Conservation (phyloP, 1,140 invertebrate species). For the Dryas iulia region DNA sequence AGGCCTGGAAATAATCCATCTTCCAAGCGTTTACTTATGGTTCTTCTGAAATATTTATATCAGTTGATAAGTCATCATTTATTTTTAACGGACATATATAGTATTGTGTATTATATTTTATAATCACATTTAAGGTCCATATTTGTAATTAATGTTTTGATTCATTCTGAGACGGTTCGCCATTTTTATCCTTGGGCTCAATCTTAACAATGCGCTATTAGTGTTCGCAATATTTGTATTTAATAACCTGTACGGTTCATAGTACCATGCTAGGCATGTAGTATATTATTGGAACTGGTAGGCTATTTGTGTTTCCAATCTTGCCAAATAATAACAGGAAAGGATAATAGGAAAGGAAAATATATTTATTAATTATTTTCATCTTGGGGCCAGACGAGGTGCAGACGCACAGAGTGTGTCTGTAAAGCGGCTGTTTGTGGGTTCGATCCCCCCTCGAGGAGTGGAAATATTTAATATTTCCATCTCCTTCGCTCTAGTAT, state of each 20-base stretch:
- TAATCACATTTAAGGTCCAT: conserved; percentile 2
- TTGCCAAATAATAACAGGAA: neutral
- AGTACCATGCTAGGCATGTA: neutral
- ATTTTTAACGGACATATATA: neutral
- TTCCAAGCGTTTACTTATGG: too few relatives aligned
- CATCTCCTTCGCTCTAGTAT: too few relatives aligned
- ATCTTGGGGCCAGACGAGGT: too few relatives aligned
- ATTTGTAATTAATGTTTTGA: conserved; percentile 1
- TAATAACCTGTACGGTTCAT: neutral
- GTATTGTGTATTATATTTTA: neutral
- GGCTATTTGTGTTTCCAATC: neutral
- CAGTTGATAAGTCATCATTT: neutral
- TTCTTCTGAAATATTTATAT: too few relatives aligned
- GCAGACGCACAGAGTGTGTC: too few relatives aligned
- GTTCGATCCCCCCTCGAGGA: too few relatives aligned
- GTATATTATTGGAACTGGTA: neutral
- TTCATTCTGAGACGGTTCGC: neutral
- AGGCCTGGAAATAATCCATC: too few relatives aligned
- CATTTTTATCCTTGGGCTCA: conserved; percentile 7
- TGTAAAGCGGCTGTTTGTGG: too few relatives aligned
- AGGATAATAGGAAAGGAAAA: too few relatives aligned
- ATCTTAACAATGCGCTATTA: conserved; percentile 12
- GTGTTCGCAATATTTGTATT: neutral
- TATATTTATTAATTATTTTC: too few relatives aligned
- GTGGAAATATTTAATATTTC: too few relatives aligned